Base-by-base conservation (phyloP, 2,797 vertebrate species). In the Lophius americanus region DNA sequence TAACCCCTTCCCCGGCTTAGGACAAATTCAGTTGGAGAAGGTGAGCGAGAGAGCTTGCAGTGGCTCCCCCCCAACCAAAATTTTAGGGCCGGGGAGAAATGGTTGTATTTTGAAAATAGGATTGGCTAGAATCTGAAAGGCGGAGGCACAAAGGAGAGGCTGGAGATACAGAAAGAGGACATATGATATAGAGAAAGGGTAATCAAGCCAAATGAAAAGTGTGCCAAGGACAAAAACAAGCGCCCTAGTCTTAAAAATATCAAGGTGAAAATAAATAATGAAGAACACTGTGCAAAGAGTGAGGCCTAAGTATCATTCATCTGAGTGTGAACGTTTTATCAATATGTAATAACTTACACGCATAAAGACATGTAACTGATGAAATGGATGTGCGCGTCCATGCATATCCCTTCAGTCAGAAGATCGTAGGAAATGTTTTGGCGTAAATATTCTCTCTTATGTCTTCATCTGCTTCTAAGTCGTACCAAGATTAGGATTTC, bases 371-470 rank as follows among this genome's bases (percentile, higher is more conserved):
- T 41, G 5, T 66, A 59, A 56, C 51, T 49, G 9, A 54, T 55
- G n/a, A 52, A 61, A 57, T 64, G 5, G 51, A 72, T 63, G 46
- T 69, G 58, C 56, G 13, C 66, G 12, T 60, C 38, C 73, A 72
- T 75, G 35, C 69, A 77, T 79, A 78, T 79, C 23, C 23, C 23
- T 68, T 60, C 51, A 47, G 65, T 83, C 78, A 85, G 72, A 65
- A 78, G 58, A 73, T 81, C 38, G 7, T 9, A 50, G 70, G 6
- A 38, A 52, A 37, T 2, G 2, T 64, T 58, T 36, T 7, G 2
- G 33, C 51, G 41, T 73, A 62, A 46, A 78, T 54, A 46, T 61
- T 78, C 85, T 78, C 71, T 73, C 5, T 46, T 41, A 70, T 35
- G 51, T 64, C 59, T 72, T 61, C 57, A 53, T 75, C 57, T 66